These are phyloP conservation scores for Choloepus didactylus DNA, from an alignment of 2,797 vertebrate genomes.

Conservation along the genomic window DNA sequence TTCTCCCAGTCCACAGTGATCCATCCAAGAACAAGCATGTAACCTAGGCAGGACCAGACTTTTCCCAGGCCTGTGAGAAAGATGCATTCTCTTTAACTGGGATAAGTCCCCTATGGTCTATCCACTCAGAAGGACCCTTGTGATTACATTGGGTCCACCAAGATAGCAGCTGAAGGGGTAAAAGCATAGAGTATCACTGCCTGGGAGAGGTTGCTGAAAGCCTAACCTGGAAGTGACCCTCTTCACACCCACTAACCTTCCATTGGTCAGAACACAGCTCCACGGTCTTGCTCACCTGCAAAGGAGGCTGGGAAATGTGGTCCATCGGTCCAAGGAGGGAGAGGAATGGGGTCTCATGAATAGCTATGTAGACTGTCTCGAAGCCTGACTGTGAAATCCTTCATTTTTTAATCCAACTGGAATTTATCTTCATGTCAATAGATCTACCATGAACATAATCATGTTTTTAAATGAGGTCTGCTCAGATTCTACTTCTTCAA, in stretches of 20 bases:
- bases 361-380: neutral
- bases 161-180: neutral
- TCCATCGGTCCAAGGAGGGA: neutral
- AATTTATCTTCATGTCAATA: neutral
- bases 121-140: neutral
- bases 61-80: neutral
- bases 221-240: neutral
- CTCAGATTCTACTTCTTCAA: conserved; percentile 26
- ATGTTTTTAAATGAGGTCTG: neutral
- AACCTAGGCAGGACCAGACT: neutral
- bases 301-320: neutral
- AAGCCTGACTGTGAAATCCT: neutral
- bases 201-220: neutral
- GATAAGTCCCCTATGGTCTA: neutral
- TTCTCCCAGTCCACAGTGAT: accelerated
- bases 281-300: neutral
- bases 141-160: neutral
- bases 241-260: neutral
- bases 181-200: neutral
- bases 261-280: neutral
- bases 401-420: neutral
- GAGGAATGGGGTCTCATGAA: neutral
- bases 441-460: neutral
- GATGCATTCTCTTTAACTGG: neutral
- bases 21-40: neutral